These are phyloP conservation scores for Myrmecobius fasciatus DNA, from an alignment of 2,113 vertebrate species.

Conservation along the genomic window DNA sequence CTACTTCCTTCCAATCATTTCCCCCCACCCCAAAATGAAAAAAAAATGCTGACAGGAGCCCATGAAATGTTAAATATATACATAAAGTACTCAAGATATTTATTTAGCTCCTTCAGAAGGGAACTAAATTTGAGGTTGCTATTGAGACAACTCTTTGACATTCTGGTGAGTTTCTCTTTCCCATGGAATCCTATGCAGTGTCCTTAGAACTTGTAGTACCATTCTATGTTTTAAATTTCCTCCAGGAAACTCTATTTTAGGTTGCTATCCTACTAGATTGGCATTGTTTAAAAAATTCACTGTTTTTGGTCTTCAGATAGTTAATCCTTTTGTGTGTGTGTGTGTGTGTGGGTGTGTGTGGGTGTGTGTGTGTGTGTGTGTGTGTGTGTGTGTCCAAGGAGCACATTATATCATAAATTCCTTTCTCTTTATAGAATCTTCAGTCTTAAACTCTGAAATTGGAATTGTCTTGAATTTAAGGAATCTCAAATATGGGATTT, in stretches of 20 bases:
- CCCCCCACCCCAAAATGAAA: not conserved
- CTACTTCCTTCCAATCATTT: not conserved
- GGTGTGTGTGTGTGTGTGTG: no score
- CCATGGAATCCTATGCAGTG: not conserved
- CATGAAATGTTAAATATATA: not conserved
- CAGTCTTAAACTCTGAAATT: not conserved
- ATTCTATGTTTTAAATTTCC: not conserved
- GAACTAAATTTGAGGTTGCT: not conserved
- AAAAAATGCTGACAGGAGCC: not conserved
- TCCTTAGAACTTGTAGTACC: not conserved
- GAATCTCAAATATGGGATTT: not conserved
- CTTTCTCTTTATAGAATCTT: not conserved
- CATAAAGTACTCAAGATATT: not conserved
- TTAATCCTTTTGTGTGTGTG: not conserved
- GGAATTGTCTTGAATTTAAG: not conserved
- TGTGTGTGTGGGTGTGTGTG: no score
- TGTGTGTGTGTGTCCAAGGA: not conserved
- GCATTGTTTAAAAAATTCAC: not conserved
- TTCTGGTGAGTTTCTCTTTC: not conserved
- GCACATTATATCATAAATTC: not conserved
- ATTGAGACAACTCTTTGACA: not conserved
- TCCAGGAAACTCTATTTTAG: not conserved
- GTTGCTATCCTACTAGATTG: not conserved
- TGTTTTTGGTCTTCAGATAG: not conserved
- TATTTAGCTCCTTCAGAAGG: not conserved